Conservation (phyloP, 1,140 invertebrate species). For the Tenebrio molitor region DNA sequence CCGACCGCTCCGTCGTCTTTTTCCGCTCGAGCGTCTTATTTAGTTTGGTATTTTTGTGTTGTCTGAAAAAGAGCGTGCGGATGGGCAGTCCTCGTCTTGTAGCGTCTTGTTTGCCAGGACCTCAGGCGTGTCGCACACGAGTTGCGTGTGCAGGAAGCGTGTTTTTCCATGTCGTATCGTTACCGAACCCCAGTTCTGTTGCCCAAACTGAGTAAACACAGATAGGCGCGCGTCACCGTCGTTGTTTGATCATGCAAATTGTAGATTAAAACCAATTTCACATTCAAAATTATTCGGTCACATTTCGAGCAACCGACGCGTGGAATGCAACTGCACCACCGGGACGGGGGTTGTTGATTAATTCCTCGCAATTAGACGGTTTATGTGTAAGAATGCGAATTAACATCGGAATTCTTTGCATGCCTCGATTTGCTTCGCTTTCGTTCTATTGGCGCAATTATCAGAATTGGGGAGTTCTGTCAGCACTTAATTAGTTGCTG, state of each 20-base stretch:
- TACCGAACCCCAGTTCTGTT: slow-evolving; percentile 47
- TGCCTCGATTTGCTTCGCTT: slow-evolving; percentile 43
- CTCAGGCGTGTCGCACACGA: slow-evolving; percentile 41
- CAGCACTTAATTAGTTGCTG: slow-evolving; percentile 52
- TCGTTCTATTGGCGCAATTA: slow-evolving; percentile 48
- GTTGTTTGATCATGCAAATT: slow-evolving; percentile 66
- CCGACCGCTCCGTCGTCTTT: too few relatives aligned
- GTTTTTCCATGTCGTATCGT: slow-evolving; percentile 51
- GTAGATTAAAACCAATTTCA: slow-evolving; percentile 65
- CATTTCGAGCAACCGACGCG: slow-evolving; percentile 48
- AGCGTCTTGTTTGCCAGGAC: slow-evolving; percentile 19
- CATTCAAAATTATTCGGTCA: slow-evolving; percentile 62
- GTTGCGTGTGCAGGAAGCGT: slow-evolving; percentile 43
- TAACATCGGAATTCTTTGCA: slow-evolving; percentile 44
- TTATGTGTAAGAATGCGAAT: slow-evolving; percentile 28
- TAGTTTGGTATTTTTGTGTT: too few relatives aligned
- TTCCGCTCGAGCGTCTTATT: too few relatives aligned
- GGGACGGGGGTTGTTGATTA: background rate
- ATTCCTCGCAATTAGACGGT: background rate
- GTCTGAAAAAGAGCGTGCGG: too few relatives aligned
- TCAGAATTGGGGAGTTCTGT: slow-evolving; percentile 52
- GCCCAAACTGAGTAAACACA: slow-evolving; percentile 62
- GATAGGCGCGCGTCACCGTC: slow-evolving; percentile 62
- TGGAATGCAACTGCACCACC: slow-evolving; percentile 54
- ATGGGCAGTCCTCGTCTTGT: slow-evolving; percentile 13